Conservation (phyloP, 2,113 vertebrate genomes). For the Atrichornis clamosus region DNA sequence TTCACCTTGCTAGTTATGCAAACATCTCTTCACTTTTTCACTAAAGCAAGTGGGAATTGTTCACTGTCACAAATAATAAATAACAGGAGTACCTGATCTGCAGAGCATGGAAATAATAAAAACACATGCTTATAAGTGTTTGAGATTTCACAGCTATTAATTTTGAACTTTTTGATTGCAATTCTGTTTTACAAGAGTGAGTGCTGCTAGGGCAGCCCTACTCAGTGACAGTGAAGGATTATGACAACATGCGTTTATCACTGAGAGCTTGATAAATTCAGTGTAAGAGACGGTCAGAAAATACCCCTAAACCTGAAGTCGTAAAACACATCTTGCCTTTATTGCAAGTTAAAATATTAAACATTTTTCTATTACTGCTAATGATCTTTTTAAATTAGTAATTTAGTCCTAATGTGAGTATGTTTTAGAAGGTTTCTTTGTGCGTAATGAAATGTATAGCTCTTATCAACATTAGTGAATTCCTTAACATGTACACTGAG, state of each 20-base stretch:
- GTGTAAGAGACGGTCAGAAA: conserved; percentile 13
- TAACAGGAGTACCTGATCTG: conserved; percentile 33
- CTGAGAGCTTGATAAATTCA: neutral
- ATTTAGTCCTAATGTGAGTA: neutral
- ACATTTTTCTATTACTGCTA: neutral
- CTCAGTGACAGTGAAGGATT: conserved; percentile 9
- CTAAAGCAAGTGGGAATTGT: conserved; percentile 66
- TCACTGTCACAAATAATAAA: conserved; percentile 67
- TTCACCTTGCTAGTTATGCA: conserved; percentile 51
- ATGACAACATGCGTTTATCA: conserved; percentile 47
- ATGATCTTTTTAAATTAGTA: neutral
- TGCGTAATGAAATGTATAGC: neutral
- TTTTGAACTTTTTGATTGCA: conserved; percentile 66
- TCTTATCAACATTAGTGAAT: neutral
- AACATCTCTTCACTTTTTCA: conserved; percentile 60
- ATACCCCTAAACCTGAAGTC: neutral
- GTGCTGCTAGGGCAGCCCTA: conserved; percentile 46
- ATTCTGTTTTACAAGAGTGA: conserved; percentile 51
- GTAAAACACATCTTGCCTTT: neutral
- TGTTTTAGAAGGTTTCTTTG: neutral
- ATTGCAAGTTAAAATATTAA: neutral
- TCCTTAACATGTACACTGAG: neutral
- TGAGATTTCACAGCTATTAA: conserved; percentile 63
- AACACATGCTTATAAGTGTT: conserved; percentile 48
- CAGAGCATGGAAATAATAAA: conserved; percentile 54